These are phyloP conservation scores for Cataglyphis cursor DNA, from an alignment of 2,888 invertebrate genomes.

Conservation along the genomic window DNA sequence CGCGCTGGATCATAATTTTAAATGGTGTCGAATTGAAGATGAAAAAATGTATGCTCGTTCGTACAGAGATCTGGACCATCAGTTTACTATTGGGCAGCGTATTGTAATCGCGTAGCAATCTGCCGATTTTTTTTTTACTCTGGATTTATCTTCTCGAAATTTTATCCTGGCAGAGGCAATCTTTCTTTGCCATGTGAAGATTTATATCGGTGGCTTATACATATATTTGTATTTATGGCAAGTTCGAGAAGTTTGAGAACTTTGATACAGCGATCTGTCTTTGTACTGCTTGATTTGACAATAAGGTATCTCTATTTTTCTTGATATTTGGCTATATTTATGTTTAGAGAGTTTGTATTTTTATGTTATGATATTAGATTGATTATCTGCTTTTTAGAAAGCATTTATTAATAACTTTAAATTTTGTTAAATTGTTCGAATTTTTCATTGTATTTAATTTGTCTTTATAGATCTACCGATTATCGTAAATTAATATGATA, in stretches of 20 bases:
- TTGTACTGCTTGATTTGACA: background rate
- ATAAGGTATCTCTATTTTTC: background rate
- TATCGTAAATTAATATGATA: background rate
- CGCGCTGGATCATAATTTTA: background rate
- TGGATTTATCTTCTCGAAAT: background rate
- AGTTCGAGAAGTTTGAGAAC: background rate
- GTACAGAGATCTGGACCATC: background rate
- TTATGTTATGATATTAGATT: background rate
- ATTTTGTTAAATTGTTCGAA: background rate
- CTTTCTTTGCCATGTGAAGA: background rate
- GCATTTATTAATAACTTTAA: background rate
- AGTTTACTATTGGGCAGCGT: background rate
- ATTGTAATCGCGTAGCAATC: background rate
- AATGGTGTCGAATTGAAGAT: slow-evolving; percentile 2
- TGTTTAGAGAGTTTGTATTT: background rate
- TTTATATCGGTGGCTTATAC: background rate
- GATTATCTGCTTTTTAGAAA: background rate
- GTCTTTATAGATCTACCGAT: background rate
- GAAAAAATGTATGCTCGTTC: background rate
- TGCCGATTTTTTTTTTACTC: background rate
- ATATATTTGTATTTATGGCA: background rate
- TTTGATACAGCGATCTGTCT: background rate
- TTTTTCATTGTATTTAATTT: too few species aligned
- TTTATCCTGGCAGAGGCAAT: background rate
- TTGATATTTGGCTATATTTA: background rate